These are phyloP conservation scores for Cecropterus lyciades DNA, from an alignment of 1,140 invertebrate species.

Conservation along the genomic window DNA sequence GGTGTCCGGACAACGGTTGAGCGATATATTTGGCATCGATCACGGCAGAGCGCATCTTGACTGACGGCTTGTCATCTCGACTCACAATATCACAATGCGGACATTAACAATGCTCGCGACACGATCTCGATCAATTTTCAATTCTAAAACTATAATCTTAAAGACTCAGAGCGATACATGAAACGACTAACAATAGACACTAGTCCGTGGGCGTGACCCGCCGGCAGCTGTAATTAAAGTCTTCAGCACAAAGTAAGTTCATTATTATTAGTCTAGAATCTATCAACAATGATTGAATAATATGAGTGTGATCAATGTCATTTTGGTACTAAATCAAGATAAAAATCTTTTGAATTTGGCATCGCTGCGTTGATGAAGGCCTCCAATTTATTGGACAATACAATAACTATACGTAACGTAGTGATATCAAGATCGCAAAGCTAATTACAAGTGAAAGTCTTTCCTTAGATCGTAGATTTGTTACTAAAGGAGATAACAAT, in stretches of 20 bases:
- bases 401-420: constrained; percentile 20
- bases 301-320: constrained; percentile 22
- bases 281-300: not conserved
- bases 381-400: constrained; percentile 15
- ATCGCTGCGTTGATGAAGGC: constrained; percentile 1
- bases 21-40: constrained; percentile 27
- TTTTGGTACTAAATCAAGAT: constrained; percentile 24
- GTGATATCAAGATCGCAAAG: constrained; percentile 22
- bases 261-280: constrained; percentile 8
- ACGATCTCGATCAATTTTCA: not conserved
- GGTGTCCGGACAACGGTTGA: not conserved
- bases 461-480: constrained; percentile 16
- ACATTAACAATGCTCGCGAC: not conserved
- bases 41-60: constrained; percentile 10
- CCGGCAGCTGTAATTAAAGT: constrained; percentile 12
- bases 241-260: constrained; percentile 5
- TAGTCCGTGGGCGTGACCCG: not conserved
- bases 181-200: constrained; percentile 5
- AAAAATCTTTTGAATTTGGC: constrained; percentile 21
- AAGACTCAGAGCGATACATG: not conserved
- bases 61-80: constrained; percentile 24
- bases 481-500: constrained; percentile 17
- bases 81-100: constrained; percentile 19
- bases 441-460: constrained; percentile 30
- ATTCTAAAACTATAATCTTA: not conserved